These are phyloP conservation scores for Corynorhinus townsendii DNA, from an alignment of 2,113 vertebrate species.

Conservation along the genomic window DNA sequence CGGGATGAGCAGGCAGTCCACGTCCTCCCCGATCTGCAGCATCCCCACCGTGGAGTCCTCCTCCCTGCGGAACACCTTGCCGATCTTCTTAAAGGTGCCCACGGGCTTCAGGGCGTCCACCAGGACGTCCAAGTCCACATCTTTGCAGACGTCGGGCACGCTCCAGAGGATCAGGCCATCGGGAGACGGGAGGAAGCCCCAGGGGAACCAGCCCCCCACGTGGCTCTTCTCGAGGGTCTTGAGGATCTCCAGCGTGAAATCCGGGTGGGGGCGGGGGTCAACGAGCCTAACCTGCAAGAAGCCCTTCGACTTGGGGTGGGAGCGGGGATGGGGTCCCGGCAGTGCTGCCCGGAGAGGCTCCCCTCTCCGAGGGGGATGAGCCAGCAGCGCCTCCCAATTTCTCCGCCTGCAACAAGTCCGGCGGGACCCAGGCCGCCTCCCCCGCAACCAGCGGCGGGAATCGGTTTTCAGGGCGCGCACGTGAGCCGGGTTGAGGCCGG, in stretches of 20 bases:
- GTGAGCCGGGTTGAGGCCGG: not conserved
- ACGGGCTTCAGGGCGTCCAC: constrained; percentile 66
- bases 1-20: constrained; percentile 57
- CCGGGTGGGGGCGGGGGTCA: not conserved
- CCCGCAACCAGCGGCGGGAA: not conserved
- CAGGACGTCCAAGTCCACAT: constrained; percentile 65
- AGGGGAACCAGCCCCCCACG: constrained; percentile 71
- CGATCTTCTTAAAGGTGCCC: constrained; percentile 70
- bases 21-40: constrained; percentile 65
- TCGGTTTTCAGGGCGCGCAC: not conserved
- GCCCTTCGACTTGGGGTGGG: not conserved
- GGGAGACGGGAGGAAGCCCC: constrained; percentile 65
- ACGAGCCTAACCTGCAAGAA: not conserved
- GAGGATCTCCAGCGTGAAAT: constrained; percentile 68
- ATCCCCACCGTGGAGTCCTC: constrained; percentile 63
- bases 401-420: not conserved
- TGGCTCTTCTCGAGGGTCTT: constrained; percentile 72
- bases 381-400: not conserved
- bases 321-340: rapidly evolving
- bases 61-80: constrained; percentile 65
- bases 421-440: not conserved
- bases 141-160: constrained; percentile 61
- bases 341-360: not conserved
- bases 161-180: constrained; percentile 66
- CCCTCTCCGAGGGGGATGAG: not conserved